Base-by-base conservation (phyloP, 2,797 vertebrate genomes). In the Botia kubotai region DNA sequence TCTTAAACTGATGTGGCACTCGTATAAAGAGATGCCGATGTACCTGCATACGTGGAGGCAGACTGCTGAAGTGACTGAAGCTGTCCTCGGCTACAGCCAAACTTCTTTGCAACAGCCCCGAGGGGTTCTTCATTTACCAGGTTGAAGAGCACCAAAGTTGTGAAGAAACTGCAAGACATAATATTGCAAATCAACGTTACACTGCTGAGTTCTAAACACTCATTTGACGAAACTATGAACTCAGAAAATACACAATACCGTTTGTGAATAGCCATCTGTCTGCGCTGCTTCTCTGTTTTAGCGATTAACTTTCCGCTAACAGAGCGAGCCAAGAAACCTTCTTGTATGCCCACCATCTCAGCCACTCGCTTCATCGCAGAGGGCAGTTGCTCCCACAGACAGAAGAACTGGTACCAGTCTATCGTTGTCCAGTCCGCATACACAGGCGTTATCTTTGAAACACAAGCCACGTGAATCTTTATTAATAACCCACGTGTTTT, bases 321-420 rank as follows among this genome's bases (percentile, higher is more conserved):
- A 33, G 97, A 98, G 33, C 95, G 95, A 72, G 97, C 97, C 58
- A 99, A 92, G 88, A 98, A 97, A 1, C 96, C 92, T 91, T 99
- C 98, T 92, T 99, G 96, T 71, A 99, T 91, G 1, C 98, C 98
- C 33, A 99, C 98, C 88, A 99, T 90, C 87, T 99, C 97, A 36
- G 98, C 98, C 46, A 99, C 97, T 78, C 96, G 94, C 89, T 95
- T 98, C 97, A 98, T 97, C 2, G 97, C 97, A 6, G 94, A 92
- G 0, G 97, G 94, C 72, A 99, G 89, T 88, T 97, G 96, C 84
- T 98, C 98, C 98, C 97, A 99, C 29, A 97, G 89, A 87, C 97
- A 97, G 89, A 98, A 98, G 88, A 98, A 99, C 89, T 95, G 95
- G 88, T 99, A 98, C 98, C 98, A 99, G 81, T 99, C 97, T 84